Evolutionary conservation across 2,113 vertebrate genomes (phyloP).

Genomic region (Apteryx owenii): DNA sequence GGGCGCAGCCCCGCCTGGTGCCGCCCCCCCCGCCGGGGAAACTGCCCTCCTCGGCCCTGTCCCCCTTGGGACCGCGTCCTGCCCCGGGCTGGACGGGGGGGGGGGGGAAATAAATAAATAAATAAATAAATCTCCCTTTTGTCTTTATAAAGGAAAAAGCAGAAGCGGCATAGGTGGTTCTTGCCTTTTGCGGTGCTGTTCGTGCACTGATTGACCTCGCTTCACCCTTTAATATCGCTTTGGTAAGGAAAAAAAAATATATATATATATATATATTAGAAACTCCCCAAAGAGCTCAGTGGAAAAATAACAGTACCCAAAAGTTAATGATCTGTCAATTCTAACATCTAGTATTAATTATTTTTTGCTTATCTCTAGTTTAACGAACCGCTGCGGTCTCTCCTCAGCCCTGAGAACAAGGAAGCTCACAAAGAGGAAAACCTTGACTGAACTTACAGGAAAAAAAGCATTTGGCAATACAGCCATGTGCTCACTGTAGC

Average conservation of each 20-base stretch:
- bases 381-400: not conserved
- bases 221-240: not conserved
- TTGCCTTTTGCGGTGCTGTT: rapidly evolving
- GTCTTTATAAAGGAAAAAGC: not conserved
- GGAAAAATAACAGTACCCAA: not conserved
- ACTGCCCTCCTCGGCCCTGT: no score
- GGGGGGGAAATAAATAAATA: no score
- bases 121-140: no score
- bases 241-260: no score
- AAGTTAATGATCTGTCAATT: not conserved
- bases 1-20: not conserved
- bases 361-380: not conserved
- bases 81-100: not conserved
- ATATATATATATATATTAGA: not conserved
- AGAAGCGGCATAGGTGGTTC: not conserved
- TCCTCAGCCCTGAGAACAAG: not conserved
- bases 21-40: not conserved
- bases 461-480: not conserved
- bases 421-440: not conserved
- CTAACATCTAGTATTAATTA: not conserved
- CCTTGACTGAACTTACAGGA: not conserved
- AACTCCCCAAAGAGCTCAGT: not conserved
- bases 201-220: rapidly evolving
- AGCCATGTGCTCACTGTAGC: not conserved
- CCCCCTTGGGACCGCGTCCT: not conserved